Base-by-base conservation (phyloP, 2,888 invertebrate species). In the Machimus rusticus region DNA sequence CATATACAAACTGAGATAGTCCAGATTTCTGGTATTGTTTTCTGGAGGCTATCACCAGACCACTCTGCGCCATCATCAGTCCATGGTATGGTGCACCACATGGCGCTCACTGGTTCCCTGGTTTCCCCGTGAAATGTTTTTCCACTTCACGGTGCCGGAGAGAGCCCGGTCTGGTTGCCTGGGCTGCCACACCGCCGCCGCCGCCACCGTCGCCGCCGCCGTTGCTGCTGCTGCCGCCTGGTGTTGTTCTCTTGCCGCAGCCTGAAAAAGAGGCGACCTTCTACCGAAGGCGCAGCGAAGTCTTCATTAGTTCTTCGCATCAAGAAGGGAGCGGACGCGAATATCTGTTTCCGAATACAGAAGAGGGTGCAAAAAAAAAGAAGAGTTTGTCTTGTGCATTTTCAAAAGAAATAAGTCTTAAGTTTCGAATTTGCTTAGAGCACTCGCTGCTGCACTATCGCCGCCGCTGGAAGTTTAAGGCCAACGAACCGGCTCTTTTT, bases 251-350 rank as follows among this genome's bases (percentile, higher is more conserved):
- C 66, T 66, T 4, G 66, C 23, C 19, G 19, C 55, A 8, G 28
- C 23, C 66, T 66, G 66, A 28, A 19, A 66, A 66, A 37, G 86
- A 87, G 87, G 76, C 88, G 82, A 88, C 88, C 86, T 88, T 88
- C 86, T 88, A 74, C 86, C 84, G 57, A 77, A 77, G 82, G 86
- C 82, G 46, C 55, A 78, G 79, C 88, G 66, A 77, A 76, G 76
- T 74, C 86, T 88, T 88, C 87, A 88, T 88, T 88, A 88, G 88
- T 87, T 86, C 86, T 81, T 87, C 78, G 87, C 81, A 81, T 86
- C 86, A 87, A 87, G 87, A 86, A 46, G 51, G 74, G 87, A 81
- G 19, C 85, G 81, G 88, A 88, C 88, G 87, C 88, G 87, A 39
- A 43, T 46, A 23, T 31, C 9, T 28, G 28, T 77, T 82, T 76